A percentile compares a stretch with the other conserved stretches of the same genome.
phyloP scores from a whole-genome alignment of 2,113 vertebrate species.

The Polyodon spathula region DNA sequence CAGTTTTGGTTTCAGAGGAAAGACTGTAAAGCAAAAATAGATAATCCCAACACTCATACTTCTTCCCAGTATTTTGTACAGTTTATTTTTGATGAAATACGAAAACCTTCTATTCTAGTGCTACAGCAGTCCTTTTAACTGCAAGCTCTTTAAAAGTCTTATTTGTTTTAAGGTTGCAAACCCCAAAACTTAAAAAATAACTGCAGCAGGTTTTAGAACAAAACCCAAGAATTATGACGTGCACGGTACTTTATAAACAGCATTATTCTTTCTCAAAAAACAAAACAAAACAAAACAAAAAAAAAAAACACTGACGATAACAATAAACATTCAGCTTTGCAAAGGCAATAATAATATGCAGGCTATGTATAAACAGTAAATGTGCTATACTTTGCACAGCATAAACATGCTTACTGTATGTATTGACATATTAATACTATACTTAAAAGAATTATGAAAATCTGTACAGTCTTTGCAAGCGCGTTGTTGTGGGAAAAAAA shows the following conservation, averaged over 20 bases:
- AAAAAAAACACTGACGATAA: constrained; percentile 27
- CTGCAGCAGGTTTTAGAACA: background rate
- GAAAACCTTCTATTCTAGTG: background rate
- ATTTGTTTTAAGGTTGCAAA: background rate
- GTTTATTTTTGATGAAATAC: background rate
- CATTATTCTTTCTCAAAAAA: background rate
- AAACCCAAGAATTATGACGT: background rate
- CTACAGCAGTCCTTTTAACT: background rate
- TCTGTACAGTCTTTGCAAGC: background rate
- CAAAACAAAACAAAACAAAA: constrained; percentile 13
- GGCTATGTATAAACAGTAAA: background rate
- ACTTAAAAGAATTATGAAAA: background rate
- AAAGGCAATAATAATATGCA: constrained; percentile 29
- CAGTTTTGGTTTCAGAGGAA: too few relatives aligned
- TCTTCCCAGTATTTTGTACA: too few relatives aligned
- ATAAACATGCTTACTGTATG: background rate
- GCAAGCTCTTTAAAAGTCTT: background rate
- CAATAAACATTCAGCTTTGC: constrained; percentile 18
- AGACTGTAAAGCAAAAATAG: too few relatives aligned
- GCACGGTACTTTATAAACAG: background rate
- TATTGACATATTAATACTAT: background rate
- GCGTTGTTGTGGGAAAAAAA: background rate
- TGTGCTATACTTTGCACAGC: background rate
- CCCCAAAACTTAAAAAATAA: background rate
- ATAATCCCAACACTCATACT: too few relatives aligned